A percentile compares a stretch with the other conserved stretches of the same genome.
These are phyloP conservation scores for Prunella fulvescens DNA, from an alignment of 2,113 vertebrate genomes.

Conservation along the genomic window DNA sequence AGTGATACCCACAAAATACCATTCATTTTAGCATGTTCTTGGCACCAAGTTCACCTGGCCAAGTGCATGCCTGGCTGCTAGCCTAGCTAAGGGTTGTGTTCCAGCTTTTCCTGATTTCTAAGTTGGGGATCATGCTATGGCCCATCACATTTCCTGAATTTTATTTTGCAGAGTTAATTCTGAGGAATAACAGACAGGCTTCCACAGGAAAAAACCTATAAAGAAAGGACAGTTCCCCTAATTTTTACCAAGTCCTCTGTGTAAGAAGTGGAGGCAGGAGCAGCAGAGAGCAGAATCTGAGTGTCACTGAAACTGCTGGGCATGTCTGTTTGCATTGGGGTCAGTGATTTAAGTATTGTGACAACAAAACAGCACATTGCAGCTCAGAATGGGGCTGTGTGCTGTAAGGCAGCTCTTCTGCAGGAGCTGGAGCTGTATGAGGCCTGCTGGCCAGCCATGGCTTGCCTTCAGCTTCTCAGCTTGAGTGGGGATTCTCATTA, in stretches of 20 bases:
- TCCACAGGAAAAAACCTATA: neutral
- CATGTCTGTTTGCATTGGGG: neutral
- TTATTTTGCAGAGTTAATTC: neutral
- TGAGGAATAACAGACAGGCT: neutral
- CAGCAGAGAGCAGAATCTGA: neutral
- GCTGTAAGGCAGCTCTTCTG: neutral
- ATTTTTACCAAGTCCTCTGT: neutral
- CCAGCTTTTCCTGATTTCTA: neutral
- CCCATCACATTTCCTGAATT: neutral
- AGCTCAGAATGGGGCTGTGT: neutral
- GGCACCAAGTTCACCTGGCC: neutral
- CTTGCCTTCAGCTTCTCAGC: slow-evolving; percentile 13
- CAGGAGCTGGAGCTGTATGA: neutral
- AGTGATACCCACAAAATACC: neutral
- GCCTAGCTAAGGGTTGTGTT: neutral
- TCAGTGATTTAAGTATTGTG: neutral
- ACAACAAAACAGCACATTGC: neutral
- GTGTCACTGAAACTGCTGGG: neutral
- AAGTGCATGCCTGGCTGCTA: neutral
- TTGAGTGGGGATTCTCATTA: slow-evolving; percentile 9
- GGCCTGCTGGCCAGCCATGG: neutral
- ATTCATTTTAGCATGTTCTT: neutral
- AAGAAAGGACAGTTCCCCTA: neutral
- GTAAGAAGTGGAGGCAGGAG: neutral
- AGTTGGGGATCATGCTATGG: neutral